These are phyloP conservation scores for Gymnodraco acuticeps DNA, from an alignment of 2,797 vertebrate genomes.

Conservation along the genomic window DNA sequence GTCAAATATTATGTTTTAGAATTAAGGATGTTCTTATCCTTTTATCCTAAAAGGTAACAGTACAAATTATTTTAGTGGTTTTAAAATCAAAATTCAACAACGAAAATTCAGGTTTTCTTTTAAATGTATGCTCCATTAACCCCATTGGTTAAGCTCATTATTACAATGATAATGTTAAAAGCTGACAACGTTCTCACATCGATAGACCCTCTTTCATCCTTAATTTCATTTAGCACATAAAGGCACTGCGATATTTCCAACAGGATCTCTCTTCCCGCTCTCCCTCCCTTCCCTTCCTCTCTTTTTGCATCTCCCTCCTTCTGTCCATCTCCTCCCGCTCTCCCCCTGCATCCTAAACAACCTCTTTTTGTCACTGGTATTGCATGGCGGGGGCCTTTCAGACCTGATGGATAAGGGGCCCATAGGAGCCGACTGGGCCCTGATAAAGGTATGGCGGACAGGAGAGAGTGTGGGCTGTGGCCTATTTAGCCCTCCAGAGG, in stretches of 20 bases:
- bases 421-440: slow-evolving; percentile 66
- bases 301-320: slow-evolving; percentile 22
- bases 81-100: background rate
- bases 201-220: background rate
- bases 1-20: background rate
- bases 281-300: background rate
- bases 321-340: slow-evolving; percentile 45
- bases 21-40: background rate
- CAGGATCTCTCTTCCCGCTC: background rate
- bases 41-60: background rate
- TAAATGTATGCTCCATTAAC: background rate
- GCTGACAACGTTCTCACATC: background rate
- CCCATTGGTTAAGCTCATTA: background rate
- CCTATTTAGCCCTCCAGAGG: slow-evolving; percentile 66
- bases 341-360: slow-evolving; percentile 49
- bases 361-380: slow-evolving; percentile 67
- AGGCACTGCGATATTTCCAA: slow-evolving; percentile 1
- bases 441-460: slow-evolving; percentile 65
- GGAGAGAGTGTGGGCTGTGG: slow-evolving; percentile 46
- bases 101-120: background rate
- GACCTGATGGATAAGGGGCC: slow-evolving; percentile 74
- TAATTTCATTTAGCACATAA: slow-evolving; percentile 38
- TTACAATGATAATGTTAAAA: background rate
- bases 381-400: slow-evolving; percentile 62
- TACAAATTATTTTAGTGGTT: background rate